Percentiles rank a stretch among this genome's conserved stretches.
Conservation (phyloP, 2,113 vertebrate genomes). For the Dromas ardeola region DNA sequence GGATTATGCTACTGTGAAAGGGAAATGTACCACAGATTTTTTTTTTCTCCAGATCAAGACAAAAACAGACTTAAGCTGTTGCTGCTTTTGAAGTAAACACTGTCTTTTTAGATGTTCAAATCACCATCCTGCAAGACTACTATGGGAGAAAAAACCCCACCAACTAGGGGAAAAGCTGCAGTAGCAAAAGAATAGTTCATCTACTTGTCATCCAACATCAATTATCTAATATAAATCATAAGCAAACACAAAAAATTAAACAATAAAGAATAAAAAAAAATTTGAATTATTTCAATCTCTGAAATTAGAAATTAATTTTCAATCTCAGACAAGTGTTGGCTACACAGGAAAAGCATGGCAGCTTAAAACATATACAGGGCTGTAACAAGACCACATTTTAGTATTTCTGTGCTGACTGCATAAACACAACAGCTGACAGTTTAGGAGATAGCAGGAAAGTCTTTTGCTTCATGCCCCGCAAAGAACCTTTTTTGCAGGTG, state of each 20-base stretch:
- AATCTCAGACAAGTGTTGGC: not conserved
- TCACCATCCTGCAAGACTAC: not conserved
- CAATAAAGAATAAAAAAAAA: not conserved
- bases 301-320: not conserved
- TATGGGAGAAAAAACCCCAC: not conserved
- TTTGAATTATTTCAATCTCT: not conserved
- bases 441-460: not conserved
- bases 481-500: constrained; percentile 88
- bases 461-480: not conserved
- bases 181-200: not conserved
- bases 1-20: not conserved
- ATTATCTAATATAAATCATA: not conserved
- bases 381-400: not conserved
- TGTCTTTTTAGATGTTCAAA: not conserved
- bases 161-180: not conserved
- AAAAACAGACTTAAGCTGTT: not conserved
- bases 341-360: not conserved
- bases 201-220: not conserved
- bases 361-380: not conserved
- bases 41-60: not conserved
- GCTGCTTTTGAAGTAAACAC: not conserved
- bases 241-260: not conserved
- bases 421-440: not conserved
- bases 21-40: not conserved
- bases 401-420: not conserved